These are phyloP conservation scores for Garrulus glandarius DNA, from an alignment of 2,797 vertebrate species.

Conservation along the genomic window DNA sequence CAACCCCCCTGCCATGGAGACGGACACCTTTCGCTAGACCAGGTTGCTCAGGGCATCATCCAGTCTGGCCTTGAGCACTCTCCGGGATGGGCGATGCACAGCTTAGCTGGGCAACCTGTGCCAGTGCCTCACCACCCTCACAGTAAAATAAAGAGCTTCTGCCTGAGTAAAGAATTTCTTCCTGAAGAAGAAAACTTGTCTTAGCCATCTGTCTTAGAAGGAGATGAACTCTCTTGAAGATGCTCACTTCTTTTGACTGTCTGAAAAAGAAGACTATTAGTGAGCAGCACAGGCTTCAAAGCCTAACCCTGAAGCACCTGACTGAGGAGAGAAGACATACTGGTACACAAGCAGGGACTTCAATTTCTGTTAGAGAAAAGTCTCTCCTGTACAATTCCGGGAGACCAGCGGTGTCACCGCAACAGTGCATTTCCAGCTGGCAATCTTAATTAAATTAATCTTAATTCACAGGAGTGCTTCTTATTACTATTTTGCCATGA, in stretches of 20 bases:
- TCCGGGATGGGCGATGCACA: accelerated
- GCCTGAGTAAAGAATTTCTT: background rate
- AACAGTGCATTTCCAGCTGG: background rate
- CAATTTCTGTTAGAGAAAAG: background rate
- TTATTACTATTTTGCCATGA: background rate
- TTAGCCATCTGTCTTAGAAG: background rate
- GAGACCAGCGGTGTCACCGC: background rate
- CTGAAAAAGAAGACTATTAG: background rate
- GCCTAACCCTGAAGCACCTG: background rate
- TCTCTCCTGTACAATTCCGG: background rate
- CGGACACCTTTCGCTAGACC: background rate
- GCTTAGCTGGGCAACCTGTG: no score
- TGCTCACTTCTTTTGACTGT: background rate
- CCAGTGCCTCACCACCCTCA: background rate
- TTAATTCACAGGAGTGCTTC: background rate
- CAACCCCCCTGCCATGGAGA: background rate
- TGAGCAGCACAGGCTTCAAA: background rate
- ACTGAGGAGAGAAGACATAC: background rate
- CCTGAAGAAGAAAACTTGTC: background rate
- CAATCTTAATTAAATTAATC: background rate
- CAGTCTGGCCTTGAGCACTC: background rate
- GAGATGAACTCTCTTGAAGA: background rate
- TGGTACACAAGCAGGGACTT: background rate
- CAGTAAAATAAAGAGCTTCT: background rate
- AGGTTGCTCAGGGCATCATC: background rate